These are phyloP conservation scores for Hydropsyche betteni DNA, from an alignment of 2,888 invertebrate species.

Conservation along the genomic window DNA sequence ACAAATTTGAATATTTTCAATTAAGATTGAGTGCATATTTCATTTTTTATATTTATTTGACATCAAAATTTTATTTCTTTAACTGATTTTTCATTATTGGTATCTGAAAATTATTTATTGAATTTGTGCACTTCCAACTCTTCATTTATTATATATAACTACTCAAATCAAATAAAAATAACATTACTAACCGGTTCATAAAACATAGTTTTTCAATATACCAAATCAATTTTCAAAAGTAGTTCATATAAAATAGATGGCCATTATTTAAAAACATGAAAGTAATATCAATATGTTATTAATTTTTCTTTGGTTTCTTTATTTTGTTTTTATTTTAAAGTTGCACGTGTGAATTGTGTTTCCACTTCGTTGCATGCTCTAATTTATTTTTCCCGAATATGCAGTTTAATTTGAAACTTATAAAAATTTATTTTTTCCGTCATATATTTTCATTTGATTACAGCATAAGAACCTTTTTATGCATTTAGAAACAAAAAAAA, in stretches of 20 bases:
- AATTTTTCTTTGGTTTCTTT: neutral
- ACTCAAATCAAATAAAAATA: neutral
- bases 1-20: too few species aligned
- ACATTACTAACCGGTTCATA: neutral
- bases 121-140: neutral
- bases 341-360: conserved; percentile 31
- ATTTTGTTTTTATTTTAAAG: neutral
- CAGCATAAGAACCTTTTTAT: conserved; percentile 33
- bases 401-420: conserved; percentile 13
- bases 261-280: neutral
- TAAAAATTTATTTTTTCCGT: conserved; percentile 14
- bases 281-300: neutral
- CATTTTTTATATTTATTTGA: too few species aligned
- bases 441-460: conserved; percentile 41
- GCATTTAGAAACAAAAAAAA: conserved; percentile 40
- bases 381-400: conserved; percentile 16
- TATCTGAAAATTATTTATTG: too few species aligned
- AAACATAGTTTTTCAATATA: neutral
- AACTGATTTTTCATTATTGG: too few species aligned
- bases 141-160: neutral
- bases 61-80: too few species aligned
- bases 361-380: conserved; percentile 13
- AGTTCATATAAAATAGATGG: conserved; percentile 11
- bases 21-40: too few species aligned
- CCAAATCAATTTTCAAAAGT: neutral